Evolutionary conservation across 2,888 invertebrate genomes (phyloP).

Genomic region (Protodeltote pygarga): DNA sequence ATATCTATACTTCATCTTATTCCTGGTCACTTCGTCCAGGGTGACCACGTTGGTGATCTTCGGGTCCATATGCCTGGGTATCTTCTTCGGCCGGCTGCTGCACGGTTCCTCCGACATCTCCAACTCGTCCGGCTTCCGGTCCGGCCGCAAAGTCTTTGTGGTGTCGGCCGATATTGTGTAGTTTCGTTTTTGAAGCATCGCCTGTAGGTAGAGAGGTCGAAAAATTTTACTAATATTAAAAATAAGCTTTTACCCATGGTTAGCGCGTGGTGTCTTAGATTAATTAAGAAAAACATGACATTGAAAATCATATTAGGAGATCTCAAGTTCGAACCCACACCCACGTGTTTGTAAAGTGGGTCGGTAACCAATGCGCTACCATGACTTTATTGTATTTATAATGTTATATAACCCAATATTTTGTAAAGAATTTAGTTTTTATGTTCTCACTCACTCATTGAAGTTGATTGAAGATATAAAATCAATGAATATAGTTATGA

Average conservation of each 20-base stretch:
- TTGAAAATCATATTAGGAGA: too few species aligned
- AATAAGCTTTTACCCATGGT: background rate
- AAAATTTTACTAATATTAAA: background rate
- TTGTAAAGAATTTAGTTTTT: too few species aligned
- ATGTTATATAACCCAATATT: too few species aligned
- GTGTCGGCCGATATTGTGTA: conserved; percentile 75
- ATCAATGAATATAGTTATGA: too few species aligned
- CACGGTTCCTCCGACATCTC: conserved; percentile 38
- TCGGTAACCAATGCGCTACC: too few species aligned
- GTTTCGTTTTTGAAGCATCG: conserved; percentile 75
- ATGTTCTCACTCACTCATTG: too few species aligned
- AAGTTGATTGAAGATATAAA: too few species aligned
- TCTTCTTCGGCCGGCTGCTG: conserved; percentile 57
- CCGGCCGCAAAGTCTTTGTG: conserved; percentile 69
- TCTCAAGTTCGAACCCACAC: too few species aligned
- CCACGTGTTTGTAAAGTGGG: too few species aligned
- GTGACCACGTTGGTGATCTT: conserved; percentile 72
- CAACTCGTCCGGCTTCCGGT: conserved; percentile 31
- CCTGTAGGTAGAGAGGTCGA: conserved; percentile 52
- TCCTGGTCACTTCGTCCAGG: conserved; percentile 81
- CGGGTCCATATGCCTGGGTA: conserved; percentile 78
- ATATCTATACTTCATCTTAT: conserved; percentile 85
- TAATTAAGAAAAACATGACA: too few species aligned
- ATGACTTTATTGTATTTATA: too few species aligned
- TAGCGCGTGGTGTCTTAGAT: background rate